Percentiles rank a stretch among this genome's conserved stretches.
phyloP scores from a whole-genome alignment of 2,888 invertebrate species.

The Sphaerophoria taeniata region DNA sequence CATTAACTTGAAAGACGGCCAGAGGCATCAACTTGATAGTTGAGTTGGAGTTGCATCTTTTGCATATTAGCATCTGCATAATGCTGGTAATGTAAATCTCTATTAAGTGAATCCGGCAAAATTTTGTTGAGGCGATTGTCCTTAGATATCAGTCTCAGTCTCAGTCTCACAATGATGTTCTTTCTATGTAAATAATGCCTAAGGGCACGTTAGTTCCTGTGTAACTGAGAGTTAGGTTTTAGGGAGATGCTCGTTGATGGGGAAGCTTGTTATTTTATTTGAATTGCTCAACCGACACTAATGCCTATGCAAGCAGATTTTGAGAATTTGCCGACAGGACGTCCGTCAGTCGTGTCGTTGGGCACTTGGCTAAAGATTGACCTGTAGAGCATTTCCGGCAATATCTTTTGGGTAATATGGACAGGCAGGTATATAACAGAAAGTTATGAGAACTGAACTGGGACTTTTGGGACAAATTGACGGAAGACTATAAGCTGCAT shows the following conservation, averaged over 20 bases:
- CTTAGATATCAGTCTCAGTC: too few relatives aligned
- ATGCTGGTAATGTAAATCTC: conserved; percentile 25
- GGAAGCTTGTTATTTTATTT: neutral
- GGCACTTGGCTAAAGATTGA: neutral
- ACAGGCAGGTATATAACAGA: neutral
- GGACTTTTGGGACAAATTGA: neutral
- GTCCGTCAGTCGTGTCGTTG: neutral
- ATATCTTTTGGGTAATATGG: too few relatives aligned
- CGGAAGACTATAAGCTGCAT: neutral
- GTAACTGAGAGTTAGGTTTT: neutral
- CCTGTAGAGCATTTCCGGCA: neutral
- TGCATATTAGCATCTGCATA: conserved; percentile 35
- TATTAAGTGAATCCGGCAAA: conserved; percentile 21
- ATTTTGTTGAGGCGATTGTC: conserved; percentile 11
- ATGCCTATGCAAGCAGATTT: conserved; percentile 16
- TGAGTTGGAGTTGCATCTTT: conserved; percentile 31
- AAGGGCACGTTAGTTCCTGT: neutral
- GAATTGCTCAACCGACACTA: conserved; percentile 18
- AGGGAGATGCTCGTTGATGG: neutral
- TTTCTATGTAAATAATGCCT: conserved; percentile 2
- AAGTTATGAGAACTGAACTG: neutral
- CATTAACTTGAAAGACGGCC: conserved; percentile 23
- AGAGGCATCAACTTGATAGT: conserved; percentile 23
- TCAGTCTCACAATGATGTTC: neutral
- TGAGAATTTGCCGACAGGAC: neutral